Percentiles rank a stretch among this genome's conserved stretches.
These are phyloP conservation scores for Centruroides sculpturatus DNA, from an alignment of 1,140 invertebrate genomes.

Conservation along the genomic window DNA sequence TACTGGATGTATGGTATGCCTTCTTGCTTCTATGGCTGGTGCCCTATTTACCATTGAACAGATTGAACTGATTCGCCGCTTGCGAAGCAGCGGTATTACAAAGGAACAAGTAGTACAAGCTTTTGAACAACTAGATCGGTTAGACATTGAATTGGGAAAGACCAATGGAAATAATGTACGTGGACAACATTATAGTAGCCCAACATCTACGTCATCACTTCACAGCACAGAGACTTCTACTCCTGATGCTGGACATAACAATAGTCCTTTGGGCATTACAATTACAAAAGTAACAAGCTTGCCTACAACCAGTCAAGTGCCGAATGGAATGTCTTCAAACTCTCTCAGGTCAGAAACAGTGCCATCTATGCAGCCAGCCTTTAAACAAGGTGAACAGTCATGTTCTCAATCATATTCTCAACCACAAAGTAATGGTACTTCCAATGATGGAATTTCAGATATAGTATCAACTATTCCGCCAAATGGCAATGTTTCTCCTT, in stretches of 20 bases:
- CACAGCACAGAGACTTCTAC: neutral
- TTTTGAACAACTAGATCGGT: slow-evolving; percentile 28
- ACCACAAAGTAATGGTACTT: slow-evolving; percentile 14
- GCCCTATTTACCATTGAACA: slow-evolving; percentile 30
- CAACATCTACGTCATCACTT: neutral
- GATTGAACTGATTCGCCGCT: slow-evolving; percentile 29
- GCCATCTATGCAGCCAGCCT: neutral
- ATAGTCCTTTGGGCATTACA: slow-evolving; percentile 1
- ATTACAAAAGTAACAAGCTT: neutral
- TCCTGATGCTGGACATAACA: slow-evolving; percentile 1
- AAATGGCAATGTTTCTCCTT: slow-evolving; percentile 13
- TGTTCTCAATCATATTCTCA: slow-evolving; percentile 3
- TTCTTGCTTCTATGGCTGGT: slow-evolving; percentile 6
- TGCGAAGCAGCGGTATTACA: slow-evolving; percentile 30
- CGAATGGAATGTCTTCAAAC: slow-evolving; percentile 3
- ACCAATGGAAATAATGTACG: slow-evolving; percentile 11
- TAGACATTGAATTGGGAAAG: slow-evolving; percentile 23
- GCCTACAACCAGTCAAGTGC: neutral
- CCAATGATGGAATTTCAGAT: slow-evolving; percentile 6
- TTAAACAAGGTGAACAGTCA: neutral
- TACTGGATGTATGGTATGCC: too few species aligned
- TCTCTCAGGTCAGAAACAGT: neutral
- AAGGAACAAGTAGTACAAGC: slow-evolving; percentile 30
- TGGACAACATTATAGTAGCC: neutral
- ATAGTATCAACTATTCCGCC: neutral